Percentiles rank a stretch among this genome's conserved stretches.
These are phyloP conservation scores for Poeciliopsis turneri DNA, from an alignment of 2,797 vertebrate species.

Conservation along the genomic window DNA sequence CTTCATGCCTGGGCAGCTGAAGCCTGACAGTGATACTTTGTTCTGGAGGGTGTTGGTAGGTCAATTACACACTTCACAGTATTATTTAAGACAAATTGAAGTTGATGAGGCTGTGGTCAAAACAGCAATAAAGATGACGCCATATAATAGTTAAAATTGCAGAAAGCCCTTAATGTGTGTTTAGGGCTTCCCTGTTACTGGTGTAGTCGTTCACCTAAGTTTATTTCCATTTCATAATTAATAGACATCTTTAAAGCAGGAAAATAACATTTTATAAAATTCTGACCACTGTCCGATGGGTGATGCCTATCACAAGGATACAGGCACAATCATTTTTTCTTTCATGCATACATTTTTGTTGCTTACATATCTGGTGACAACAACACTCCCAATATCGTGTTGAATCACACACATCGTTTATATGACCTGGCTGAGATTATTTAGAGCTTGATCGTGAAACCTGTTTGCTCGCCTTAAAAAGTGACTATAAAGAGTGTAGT, in stretches of 20 bases:
- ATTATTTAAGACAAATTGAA: slow-evolving; percentile 17
- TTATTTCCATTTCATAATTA: background rate
- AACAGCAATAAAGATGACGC: background rate
- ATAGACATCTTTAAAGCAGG: background rate
- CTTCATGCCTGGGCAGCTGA: background rate
- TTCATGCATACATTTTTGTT: background rate
- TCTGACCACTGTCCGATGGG: background rate
- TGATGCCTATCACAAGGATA: background rate
- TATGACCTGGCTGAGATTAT: background rate
- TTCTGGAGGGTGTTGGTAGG: background rate
- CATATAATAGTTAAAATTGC: background rate
- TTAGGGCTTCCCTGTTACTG: background rate
- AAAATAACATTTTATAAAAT: background rate
- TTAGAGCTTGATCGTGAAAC: background rate
- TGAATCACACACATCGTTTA: background rate
- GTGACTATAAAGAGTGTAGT: background rate
- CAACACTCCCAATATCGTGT: background rate
- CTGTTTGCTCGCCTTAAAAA: background rate
- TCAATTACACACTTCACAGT: slow-evolving; percentile 4
- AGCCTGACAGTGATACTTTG: background rate
- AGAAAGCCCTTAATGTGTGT: background rate
- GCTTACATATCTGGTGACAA: background rate
- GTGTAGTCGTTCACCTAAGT: background rate
- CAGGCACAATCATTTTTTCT: background rate
- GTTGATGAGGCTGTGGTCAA: slow-evolving; percentile 5